These are phyloP conservation scores for Epinephelus fuscoguttatus DNA, from an alignment of 2,113 vertebrate species.

Conservation along the genomic window DNA sequence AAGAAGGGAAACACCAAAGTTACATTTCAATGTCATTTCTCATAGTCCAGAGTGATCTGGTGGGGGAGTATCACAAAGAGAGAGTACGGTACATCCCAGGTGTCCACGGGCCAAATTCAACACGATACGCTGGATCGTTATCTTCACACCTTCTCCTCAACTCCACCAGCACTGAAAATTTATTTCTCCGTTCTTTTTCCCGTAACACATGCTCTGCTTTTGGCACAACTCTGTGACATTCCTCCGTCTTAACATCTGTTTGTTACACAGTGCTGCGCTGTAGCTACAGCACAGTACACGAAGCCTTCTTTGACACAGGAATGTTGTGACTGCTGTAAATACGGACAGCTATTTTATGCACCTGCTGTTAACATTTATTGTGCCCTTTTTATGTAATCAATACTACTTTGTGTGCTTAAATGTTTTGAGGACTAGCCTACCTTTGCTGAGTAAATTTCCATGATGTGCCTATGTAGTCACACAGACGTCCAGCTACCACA, in stretches of 20 bases:
- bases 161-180: conserved; percentile 57
- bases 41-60: conserved; percentile 29
- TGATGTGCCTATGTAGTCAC: conserved; percentile 57
- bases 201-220: conserved; percentile 35
- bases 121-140: conserved; percentile 57
- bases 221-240: conserved; percentile 59
- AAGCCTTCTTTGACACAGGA: conserved; percentile 53
- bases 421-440: conserved; percentile 74
- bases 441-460: conserved; percentile 57
- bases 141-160: conserved; percentile 27
- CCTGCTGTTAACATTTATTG: conserved; percentile 53
- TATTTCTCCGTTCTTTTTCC: neutral
- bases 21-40: conserved; percentile 27
- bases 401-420: conserved; percentile 55
- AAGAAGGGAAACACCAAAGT: conserved; percentile 50
- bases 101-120: conserved; percentile 40
- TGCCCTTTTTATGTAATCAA: conserved; percentile 22
- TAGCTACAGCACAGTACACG: neutral
- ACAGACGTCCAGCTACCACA: conserved; percentile 29
- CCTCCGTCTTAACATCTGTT: conserved; percentile 24
- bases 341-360: conserved; percentile 37
- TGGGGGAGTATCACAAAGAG: conserved; percentile 9
- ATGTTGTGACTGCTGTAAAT: conserved; percentile 76
- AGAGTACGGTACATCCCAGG: conserved; percentile 23
- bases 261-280: conserved; percentile 29